Conservation (phyloP, 37 sponge, comb jelly and placozoan genomes). For the Oopsacas minuta region DNA sequence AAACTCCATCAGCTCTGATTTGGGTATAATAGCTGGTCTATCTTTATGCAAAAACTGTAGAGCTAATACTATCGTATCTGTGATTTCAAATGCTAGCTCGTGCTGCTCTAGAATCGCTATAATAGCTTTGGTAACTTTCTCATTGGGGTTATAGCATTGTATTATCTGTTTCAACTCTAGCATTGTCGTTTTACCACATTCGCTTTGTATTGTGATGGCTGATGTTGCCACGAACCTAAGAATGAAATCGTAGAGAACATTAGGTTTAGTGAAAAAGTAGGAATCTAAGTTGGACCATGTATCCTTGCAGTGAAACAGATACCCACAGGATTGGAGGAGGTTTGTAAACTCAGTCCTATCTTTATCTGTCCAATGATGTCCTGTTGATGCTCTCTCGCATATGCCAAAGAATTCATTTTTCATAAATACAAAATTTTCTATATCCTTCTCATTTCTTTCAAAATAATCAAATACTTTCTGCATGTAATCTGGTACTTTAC, state of each 20-base stretch:
- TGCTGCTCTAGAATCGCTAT: not conserved
- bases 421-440: not conserved
- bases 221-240: not conserved
- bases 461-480: not conserved
- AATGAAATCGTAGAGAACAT: not conserved
- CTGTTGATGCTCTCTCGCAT: not conserved
- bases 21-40: not conserved
- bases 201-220: not conserved
- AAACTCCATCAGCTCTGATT: not conserved
- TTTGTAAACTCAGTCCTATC: not conserved
- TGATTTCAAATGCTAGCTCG: not conserved
- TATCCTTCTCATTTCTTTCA: not conserved
- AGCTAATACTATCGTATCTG: not conserved
- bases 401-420: not conserved
- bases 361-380: not conserved
- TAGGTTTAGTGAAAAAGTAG: not conserved
- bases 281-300: not conserved
- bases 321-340: not conserved
- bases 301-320: conserved; percentile 4
- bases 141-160: not conserved
- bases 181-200: not conserved
- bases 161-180: not conserved
- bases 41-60: not conserved
- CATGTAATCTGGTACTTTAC: conserved; percentile 1
- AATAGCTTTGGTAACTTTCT: not conserved